Evolutionary conservation across 2,113 vertebrate genomes (phyloP).

Genomic region (Propithecus coquereli): DNA sequence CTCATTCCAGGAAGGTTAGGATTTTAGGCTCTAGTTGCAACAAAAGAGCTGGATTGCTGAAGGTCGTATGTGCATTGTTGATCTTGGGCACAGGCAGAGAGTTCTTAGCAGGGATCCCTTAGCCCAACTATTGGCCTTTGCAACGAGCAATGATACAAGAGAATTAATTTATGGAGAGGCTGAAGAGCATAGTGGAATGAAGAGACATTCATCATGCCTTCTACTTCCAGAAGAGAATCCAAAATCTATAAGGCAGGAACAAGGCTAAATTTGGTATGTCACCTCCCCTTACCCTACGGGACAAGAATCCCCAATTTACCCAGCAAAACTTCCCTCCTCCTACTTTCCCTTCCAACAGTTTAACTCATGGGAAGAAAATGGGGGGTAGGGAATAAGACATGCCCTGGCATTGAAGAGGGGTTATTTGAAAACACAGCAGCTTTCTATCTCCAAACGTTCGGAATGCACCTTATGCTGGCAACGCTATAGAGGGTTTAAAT

Average conservation of each 20-base stretch:
- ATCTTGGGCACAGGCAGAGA: neutral
- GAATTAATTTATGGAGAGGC: neutral
- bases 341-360: neutral
- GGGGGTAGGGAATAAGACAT: neutral
- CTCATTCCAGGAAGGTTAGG: neutral
- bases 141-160: neutral
- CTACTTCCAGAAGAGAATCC: neutral
- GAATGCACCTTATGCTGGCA: neutral
- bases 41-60: neutral
- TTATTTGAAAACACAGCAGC: neutral
- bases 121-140: neutral
- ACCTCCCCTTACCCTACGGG: neutral
- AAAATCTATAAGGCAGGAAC: neutral
- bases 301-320: neutral
- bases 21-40: neutral
- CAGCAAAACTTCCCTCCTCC: neutral
- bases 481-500: neutral
- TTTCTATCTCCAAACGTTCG: neutral
- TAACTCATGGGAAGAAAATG: neutral
- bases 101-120: neutral
- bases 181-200: neutral
- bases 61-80: fast-evolving
- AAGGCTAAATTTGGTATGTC: neutral
- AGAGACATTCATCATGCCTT: neutral
- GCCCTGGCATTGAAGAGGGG: neutral